Evolutionary conservation across 2,797 vertebrate species (phyloP).

Genomic region (Sorex maritimensis): DNA sequence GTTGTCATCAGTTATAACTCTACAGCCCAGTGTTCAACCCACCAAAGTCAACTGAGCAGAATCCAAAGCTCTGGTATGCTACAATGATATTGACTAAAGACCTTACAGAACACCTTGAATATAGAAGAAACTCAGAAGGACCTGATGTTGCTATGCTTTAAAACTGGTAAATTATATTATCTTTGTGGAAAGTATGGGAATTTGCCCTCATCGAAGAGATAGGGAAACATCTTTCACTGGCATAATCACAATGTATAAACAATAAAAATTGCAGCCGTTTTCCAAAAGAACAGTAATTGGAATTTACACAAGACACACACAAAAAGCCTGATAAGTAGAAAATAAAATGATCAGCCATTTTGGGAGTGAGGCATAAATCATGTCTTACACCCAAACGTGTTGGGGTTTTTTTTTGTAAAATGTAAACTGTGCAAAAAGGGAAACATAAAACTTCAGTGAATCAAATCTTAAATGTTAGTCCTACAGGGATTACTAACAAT

Average conservation of each 20-base stretch:
- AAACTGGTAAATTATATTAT: conserved; percentile 43
- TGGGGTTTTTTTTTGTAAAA: conserved; percentile 75
- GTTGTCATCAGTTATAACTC: neutral
- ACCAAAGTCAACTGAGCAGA: conserved; percentile 23
- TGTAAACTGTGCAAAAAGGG: conserved; percentile 85
- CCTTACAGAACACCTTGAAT: neutral
- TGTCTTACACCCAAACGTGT: conserved; percentile 79
- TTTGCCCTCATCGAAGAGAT: neutral
- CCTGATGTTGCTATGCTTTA: neutral
- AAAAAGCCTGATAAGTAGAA: conserved; percentile 64
- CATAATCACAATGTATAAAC: conserved; percentile 46
- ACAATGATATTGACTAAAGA: neutral
- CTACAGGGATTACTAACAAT: conserved; percentile 85
- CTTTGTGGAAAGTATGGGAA: conserved; percentile 53
- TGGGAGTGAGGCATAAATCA: conserved; percentile 81
- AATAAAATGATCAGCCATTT: conserved; percentile 82
- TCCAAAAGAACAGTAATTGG: conserved; percentile 45
- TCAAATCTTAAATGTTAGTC: conserved; percentile 87
- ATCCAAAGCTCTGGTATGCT: conserved; percentile 34
- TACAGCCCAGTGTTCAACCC: conserved; percentile 11
- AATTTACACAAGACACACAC: conserved; percentile 64
- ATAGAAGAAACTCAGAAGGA: neutral
- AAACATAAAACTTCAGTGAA: conserved; percentile 86
- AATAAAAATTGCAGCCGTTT: conserved; percentile 60
- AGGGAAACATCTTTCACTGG: conserved; percentile 5